Evolutionary conservation across 2,888 invertebrate genomes (phyloP).

Genomic region (Pegoplata infirma): DNA sequence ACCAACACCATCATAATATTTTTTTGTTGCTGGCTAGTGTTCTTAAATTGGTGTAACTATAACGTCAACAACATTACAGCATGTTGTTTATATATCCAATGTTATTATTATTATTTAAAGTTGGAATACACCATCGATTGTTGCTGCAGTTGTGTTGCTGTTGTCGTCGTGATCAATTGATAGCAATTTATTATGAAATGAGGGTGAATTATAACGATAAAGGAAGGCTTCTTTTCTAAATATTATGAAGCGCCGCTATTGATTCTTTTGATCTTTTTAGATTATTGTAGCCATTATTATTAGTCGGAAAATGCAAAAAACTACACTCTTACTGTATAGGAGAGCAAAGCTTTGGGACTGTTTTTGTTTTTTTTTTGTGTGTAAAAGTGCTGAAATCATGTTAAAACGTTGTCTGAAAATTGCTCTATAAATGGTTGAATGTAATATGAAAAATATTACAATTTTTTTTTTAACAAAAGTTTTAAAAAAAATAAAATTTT

Average conservation of each 20-base stretch:
- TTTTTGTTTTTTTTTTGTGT: no score
- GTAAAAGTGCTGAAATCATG: conserved; percentile 44
- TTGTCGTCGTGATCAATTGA: conserved; percentile 77
- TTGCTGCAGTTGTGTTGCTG: conserved; percentile 27
- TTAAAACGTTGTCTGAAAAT: not conserved
- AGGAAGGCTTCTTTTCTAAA: conserved; percentile 68
- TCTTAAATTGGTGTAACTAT: not conserved
- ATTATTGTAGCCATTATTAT: conserved; percentile 61
- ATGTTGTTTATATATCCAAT: conserved; percentile 17
- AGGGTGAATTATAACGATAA: conserved; percentile 78
- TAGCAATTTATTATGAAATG: conserved; percentile 79
- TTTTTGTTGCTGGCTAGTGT: no score
- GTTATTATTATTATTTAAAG: not conserved
- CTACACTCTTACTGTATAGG: not conserved
- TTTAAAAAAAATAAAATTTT: no score
- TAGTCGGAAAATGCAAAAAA: conserved; percentile 15
- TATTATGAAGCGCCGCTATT: conserved; percentile 63
- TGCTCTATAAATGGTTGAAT: conserved; percentile 54
- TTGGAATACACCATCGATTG: conserved; percentile 23
- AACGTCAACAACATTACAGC: conserved; percentile 27
- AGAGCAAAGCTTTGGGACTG: conserved; percentile 39
- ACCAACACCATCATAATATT: conserved; percentile 31
- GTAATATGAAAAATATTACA: conserved; percentile 56
- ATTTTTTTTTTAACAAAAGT: no score
- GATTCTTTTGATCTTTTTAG: conserved; percentile 73